Evolutionary conservation across 2,888 invertebrate species (phyloP).

Genomic region (Cheilosia pagana): DNA sequence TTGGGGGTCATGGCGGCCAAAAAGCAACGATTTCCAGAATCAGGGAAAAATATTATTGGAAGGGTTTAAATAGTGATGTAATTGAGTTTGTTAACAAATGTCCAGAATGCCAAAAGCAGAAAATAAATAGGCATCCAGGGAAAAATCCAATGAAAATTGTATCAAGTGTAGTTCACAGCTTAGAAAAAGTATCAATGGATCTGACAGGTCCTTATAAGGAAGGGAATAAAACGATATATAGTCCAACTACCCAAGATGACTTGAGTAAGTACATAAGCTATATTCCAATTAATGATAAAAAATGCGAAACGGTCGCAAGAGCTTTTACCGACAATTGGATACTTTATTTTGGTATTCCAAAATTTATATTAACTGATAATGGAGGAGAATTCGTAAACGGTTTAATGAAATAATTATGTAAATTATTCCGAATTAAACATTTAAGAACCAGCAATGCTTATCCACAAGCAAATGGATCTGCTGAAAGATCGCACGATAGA

Average conservation of each 20-base stretch:
- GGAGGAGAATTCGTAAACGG: constrained; percentile 8
- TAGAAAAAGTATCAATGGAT: constrained; percentile 40
- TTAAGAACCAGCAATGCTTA: no score
- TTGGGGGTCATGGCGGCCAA: not conserved
- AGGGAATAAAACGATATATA: constrained; percentile 7
- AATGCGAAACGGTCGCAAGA: constrained; percentile 18
- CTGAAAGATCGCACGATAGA: constrained; percentile 11
- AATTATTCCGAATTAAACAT: no score
- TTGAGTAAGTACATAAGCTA: constrained; percentile 20
- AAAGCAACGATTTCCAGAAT: constrained; percentile 22
- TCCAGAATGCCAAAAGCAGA: constrained; percentile 1
- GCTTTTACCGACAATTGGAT: constrained; percentile 24
- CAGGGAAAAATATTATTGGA: constrained; percentile 15
- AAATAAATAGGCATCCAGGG: constrained; percentile 37
- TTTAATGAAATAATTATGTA: constrained; percentile 20
- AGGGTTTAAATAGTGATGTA: constrained; percentile 1
- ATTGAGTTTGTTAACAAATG: constrained; percentile 8
- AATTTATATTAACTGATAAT: constrained; percentile 6
- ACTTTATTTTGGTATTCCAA: constrained; percentile 7
- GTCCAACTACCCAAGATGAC: constrained; percentile 29
- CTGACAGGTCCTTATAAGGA: constrained; percentile 33
- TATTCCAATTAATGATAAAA: constrained; percentile 26
- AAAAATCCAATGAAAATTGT: constrained; percentile 35
- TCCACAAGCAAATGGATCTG: constrained; percentile 10
- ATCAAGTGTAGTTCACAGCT: constrained; percentile 1